Conservation (phyloP, 2,888 invertebrate species). For the Plagodis pulveraria region DNA sequence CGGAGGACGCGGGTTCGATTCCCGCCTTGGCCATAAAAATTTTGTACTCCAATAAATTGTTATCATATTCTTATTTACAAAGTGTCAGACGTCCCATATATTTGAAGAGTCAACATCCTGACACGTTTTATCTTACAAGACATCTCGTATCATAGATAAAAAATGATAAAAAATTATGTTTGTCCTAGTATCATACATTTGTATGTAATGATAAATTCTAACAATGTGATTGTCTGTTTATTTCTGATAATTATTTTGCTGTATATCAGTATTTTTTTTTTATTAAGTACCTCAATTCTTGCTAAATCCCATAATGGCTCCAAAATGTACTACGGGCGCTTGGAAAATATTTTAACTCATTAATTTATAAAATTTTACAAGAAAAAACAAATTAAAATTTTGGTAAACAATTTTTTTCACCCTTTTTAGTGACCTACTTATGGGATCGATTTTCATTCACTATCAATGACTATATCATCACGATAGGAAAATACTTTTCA, state of each 20-base stretch:
- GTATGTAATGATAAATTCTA: neutral
- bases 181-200: constrained; percentile 14
- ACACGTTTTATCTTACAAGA: constrained; percentile 18
- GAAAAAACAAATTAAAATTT: no score
- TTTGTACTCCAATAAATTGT: no score
- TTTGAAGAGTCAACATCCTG: constrained; percentile 6
- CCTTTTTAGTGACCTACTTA: no score
- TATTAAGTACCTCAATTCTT: neutral
- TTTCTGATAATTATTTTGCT: neutral
- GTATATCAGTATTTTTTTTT: neutral
- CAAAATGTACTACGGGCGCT: neutral
- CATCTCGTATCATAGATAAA: constrained; percentile 24
- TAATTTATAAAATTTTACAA: no score
- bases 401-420: no score
- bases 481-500: no score
- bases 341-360: no score
- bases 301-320: neutral
- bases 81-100: constrained; percentile 2
- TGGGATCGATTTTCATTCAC: no score
- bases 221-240: neutral
- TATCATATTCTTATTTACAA: no score
- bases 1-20: no score
- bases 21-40: no score
- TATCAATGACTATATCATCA: no score
- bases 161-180: constrained; percentile 26